Base-by-base conservation (phyloP, 2,888 invertebrate species). In the Macroteleia sp. region DNA sequence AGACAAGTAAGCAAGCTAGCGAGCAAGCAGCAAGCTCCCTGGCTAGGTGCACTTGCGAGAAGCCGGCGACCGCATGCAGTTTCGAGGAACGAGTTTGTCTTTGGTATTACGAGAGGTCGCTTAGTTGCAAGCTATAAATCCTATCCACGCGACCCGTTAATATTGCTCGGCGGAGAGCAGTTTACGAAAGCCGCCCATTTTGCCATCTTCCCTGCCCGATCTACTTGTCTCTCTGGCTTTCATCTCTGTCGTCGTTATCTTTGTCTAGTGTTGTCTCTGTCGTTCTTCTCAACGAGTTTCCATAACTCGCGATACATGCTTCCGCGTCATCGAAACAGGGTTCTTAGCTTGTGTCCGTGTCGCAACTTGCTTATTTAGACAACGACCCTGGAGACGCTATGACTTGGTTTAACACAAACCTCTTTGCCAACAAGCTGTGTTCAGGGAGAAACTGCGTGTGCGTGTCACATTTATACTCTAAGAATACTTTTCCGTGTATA, bases 61-160 rank as follows among this genome's bases (percentile, higher is more conserved):
- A 52, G 22, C 50, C 46, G 67, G 59, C 73, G 67, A 82, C 78
- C 80, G 67, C 77, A 71, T 66, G 66, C 77, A 79, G 83, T 81
- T 79, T 75, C 70, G 77, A 77, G 76, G 54, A 74, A 81, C 82
- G 87, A 88, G 89, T 89, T 88, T 89, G 89, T 88, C 87, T 88
- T 88, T 86, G 87, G 86, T 86, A 88, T 89, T 88, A 88, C 79
- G 80, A 73, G 62, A 59, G 77, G 77, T 70, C 77, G 83, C 79
- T 81, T 78, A 81, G 81, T 77, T 82, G 17, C 41, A 39, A 64
- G 80, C 86, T 78, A 88, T 89, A 89, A 89, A 89, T 89, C 86
- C 85, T 80, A 81, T 81, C 64, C 77, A 50, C 74, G 71, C 67
- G 77, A 77, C 74, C 79, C 84, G 85, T 85, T 88, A 88, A 87